Evolutionary conservation across 1,140 invertebrate species (phyloP).

Genomic region (Myzus persicae): DNA sequence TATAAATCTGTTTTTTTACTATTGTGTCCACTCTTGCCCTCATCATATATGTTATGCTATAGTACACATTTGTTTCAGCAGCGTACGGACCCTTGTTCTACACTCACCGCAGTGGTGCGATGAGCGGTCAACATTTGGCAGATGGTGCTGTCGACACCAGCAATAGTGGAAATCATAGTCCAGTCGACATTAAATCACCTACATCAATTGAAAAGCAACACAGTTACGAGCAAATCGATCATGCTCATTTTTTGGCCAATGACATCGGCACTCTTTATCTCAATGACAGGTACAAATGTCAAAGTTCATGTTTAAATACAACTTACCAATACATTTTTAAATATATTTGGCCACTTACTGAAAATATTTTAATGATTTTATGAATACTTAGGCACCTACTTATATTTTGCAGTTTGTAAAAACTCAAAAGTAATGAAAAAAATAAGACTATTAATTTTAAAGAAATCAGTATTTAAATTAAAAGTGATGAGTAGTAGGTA

Average conservation of each 20-base stretch:
- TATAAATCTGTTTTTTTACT: background rate
- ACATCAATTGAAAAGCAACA: conserved; percentile 34
- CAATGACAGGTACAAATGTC: conserved; percentile 25
- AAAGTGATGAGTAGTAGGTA: too few relatives aligned
- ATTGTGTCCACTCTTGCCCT: background rate
- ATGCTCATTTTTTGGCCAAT: conserved; percentile 51
- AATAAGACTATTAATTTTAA: too few relatives aligned
- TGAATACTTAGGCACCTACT: too few relatives aligned
- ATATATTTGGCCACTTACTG: background rate
- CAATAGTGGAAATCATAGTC: background rate
- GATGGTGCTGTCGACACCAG: background rate
- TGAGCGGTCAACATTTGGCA: conserved; percentile 46
- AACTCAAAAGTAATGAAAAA: too few relatives aligned
- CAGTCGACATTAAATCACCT: background rate
- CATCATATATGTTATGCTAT: background rate
- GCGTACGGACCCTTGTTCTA: conserved; percentile 48
- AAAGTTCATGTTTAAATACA: background rate
- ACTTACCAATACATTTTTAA: background rate
- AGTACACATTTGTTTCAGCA: background rate
- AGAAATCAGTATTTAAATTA: too few relatives aligned
- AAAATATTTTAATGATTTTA: too few relatives aligned
- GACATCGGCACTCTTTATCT: conserved; percentile 38
- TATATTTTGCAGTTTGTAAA: too few relatives aligned
- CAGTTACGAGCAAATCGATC: conserved; percentile 50
- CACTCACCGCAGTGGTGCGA: conserved; percentile 22